Conservation (phyloP, 2,113 vertebrate species). For the Rhineura floridana region DNA sequence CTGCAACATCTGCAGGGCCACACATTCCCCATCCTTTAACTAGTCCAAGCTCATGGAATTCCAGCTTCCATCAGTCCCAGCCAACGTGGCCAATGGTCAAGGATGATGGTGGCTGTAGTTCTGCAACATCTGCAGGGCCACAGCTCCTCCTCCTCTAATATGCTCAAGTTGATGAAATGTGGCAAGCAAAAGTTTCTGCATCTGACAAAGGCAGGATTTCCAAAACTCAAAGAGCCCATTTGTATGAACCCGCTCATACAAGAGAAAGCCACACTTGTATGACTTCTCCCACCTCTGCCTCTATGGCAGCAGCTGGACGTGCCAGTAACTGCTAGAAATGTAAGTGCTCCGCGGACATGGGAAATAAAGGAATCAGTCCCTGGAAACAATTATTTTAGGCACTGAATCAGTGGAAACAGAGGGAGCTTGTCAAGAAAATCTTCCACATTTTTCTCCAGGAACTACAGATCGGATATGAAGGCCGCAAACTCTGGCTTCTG, state of each 20-base stretch:
- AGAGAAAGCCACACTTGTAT: background rate
- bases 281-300: background rate
- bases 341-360: constrained; percentile 25
- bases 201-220: background rate
- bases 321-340: constrained; percentile 41
- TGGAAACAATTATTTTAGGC: constrained; percentile 49
- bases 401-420: constrained; percentile 16
- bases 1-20: no score
- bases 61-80: no score
- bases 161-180: background rate
- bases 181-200: background rate
- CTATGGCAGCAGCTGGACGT: constrained; percentile 2
- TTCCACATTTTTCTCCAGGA: no score
- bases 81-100: no score
- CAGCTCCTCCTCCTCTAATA: no score
- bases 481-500: no score
- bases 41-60: no score
- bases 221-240: constrained; percentile 14
- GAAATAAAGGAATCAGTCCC: constrained; percentile 44
- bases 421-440: background rate
- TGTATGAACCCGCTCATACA: constrained; percentile 24
- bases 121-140: no score
- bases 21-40: no score
- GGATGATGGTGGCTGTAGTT: no score
- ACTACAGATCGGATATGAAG: no score